Percentiles rank a stretch among this genome's conserved stretches.
phyloP scores from a whole-genome alignment of 1,140 invertebrate genomes.

The Oncopeltus fasciatus region DNA sequence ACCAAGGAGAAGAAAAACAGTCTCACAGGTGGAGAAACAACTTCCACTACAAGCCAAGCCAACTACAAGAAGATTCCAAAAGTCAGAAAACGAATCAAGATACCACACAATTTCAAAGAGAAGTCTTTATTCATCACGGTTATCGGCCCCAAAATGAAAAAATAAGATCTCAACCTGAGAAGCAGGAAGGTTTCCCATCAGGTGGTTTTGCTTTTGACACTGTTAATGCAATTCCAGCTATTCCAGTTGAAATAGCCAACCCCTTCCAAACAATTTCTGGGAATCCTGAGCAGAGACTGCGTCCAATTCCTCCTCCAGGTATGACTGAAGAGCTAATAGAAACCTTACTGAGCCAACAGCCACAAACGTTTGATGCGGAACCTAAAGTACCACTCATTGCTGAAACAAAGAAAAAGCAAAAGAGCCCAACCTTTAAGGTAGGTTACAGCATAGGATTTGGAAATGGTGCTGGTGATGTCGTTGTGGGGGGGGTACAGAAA shows the following conservation, averaged over 20 bases:
- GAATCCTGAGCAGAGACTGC: background rate
- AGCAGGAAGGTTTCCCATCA: background rate
- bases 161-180: background rate
- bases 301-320: slow-evolving; percentile 6
- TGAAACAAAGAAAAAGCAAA: background rate
- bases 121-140: background rate
- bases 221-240: background rate
- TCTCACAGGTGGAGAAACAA: background rate
- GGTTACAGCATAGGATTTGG: slow-evolving; percentile 22
- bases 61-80: background rate
- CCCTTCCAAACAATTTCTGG: background rate
- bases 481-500: too few relatives aligned
- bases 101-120: background rate
- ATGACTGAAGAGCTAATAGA: slow-evolving; percentile 14
- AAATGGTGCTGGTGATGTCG: too few relatives aligned
- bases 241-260: background rate
- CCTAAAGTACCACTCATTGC: background rate
- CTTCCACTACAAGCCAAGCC: background rate
- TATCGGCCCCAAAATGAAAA: background rate
- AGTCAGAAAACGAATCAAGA: background rate
- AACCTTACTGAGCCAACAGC: slow-evolving; percentile 12
- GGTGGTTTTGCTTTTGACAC: background rate
- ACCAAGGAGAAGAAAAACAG: background rate
- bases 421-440: slow-evolving; percentile 15
- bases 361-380: slow-evolving; percentile 12